These are phyloP conservation scores for Ctenoplectra terminalis DNA, from an alignment of 1,140 invertebrate species.

Conservation along the genomic window DNA sequence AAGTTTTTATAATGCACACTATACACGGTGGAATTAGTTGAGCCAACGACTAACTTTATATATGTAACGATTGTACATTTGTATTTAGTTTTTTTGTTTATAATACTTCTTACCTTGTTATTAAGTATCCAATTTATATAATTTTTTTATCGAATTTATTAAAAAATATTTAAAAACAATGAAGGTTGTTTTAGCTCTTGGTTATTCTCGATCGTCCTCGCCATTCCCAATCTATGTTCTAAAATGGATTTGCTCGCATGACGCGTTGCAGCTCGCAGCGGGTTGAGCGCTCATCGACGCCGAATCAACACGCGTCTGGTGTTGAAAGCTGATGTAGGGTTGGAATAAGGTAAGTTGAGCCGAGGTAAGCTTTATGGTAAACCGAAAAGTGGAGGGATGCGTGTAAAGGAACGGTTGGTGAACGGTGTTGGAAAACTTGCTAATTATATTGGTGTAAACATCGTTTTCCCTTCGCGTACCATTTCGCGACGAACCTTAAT, in stretches of 20 bases:
- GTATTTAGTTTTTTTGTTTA: slow-evolving; percentile 84
- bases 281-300: background rate
- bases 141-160: slow-evolving; percentile 84
- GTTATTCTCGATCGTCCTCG: background rate
- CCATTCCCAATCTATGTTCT: too few relatives aligned
- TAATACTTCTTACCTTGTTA: slow-evolving; percentile 84
- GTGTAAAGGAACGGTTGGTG: background rate
- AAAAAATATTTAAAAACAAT: slow-evolving; percentile 83
- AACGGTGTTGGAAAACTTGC: background rate
- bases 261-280: background rate
- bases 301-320: background rate
- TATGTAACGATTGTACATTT: slow-evolving; percentile 81
- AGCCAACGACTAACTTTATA: slow-evolving; percentile 81
- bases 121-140: slow-evolving; percentile 83
- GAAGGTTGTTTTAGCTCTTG: too few relatives aligned
- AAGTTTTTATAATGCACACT: slow-evolving; percentile 76
- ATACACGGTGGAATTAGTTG: slow-evolving; percentile 74
- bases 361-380: too few relatives aligned
- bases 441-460: slow-evolving; percentile 17
- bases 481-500: slow-evolving; percentile 10
- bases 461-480: slow-evolving; percentile 20
- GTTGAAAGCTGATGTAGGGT: background rate
- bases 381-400: background rate
- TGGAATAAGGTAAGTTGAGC: too few relatives aligned
- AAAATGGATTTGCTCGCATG: background rate